Evolutionary conservation across 2,888 invertebrate species (phyloP), one percentile per base, ranked within the genome.

Genomic region (Sycophila texana): DNA sequence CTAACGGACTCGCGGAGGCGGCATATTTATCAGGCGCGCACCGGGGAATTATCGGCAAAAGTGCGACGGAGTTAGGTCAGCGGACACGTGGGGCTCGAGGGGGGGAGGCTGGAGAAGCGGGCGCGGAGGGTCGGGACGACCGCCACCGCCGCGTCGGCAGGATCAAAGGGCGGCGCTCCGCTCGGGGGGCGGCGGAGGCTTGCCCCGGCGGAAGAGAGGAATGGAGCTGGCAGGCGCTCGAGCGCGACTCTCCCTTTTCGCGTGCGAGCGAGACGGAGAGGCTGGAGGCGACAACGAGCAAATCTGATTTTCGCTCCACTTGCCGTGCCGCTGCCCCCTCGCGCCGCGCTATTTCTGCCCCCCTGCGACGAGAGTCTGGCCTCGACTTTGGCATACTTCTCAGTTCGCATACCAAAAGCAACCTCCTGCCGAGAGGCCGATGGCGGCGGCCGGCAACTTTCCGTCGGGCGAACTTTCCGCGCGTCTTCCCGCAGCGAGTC

Each of bases 241-340:
- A 67, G 83, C 71, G 82, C 58, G 53, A 70, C 55, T 75, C 76
- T 70, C 71, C 76, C 71, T 65, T 77, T 71, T 71, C 39, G 57
- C 30, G 65, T 81, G 80, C 67, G 58, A 55, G n/a, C 61, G 22
- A 72, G 72, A 77, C 49, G 70, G 77, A 30, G 67, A 68, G 47
- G 85, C 63, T 63, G 84, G 87, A 88, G 89, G 89, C 88, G 89
- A 89, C 89, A 89, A 89, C 88, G 88, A 87, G 88, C 85, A 90
- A 89, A 90, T 90, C 89, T 89, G 88, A 89, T 89, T 90, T 89
- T 89, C 88, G 87, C 87, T 89, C 85, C 87, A 87, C 85, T 84
- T 79, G 80, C 78, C 80, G 30, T 86, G 84, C 85, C 83, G 84
- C 84, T 85, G 5, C 26, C 18, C 67, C 60, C 84, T 83, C 79